A percentile compares a stretch with the other conserved stretches of the same genome.
Evolutionary conservation across 2,888 invertebrate species (phyloP).

Genomic region (Troides aeacus): DNA sequence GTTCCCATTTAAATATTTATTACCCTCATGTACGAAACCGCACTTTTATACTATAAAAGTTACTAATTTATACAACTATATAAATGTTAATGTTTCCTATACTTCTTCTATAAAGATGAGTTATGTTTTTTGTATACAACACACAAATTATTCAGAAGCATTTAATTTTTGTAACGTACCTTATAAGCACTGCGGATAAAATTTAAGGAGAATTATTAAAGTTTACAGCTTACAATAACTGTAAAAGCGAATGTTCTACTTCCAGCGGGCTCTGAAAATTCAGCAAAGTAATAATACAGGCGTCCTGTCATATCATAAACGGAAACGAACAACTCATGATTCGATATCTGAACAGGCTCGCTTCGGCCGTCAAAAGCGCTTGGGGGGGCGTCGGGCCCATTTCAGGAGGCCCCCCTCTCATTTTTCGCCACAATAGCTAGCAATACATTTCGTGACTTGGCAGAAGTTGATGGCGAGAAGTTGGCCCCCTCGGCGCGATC

Average conservation of each 20-base stretch:
- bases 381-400: constrained; percentile 54
- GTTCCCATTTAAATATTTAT: too few relatives aligned
- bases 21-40: too few relatives aligned
- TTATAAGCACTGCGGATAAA: too few relatives aligned
- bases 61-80: too few relatives aligned
- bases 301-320: constrained; percentile 29
- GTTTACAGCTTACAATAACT: constrained; percentile 18
- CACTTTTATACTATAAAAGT: too few relatives aligned
- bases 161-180: too few relatives aligned
- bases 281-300: constrained; percentile 20
- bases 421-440: constrained; percentile 77
- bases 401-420: constrained; percentile 60
- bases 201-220: constrained; percentile 14
- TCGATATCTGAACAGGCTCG: constrained; percentile 29
- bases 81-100: too few relatives aligned
- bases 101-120: too few relatives aligned
- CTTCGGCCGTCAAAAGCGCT: constrained; percentile 44
- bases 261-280: constrained; percentile 14
- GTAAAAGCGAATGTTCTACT: constrained; percentile 18
- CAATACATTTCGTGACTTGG: constrained; percentile 80
- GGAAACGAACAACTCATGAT: constrained; percentile 31
- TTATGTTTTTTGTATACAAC: too few relatives aligned
- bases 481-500: constrained; percentile 72
- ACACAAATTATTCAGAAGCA: too few relatives aligned
- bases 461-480: constrained; percentile 70